phyloP scores from a whole-genome alignment of 2,888 invertebrate species.

The Drepanosiphum platanoidis region DNA sequence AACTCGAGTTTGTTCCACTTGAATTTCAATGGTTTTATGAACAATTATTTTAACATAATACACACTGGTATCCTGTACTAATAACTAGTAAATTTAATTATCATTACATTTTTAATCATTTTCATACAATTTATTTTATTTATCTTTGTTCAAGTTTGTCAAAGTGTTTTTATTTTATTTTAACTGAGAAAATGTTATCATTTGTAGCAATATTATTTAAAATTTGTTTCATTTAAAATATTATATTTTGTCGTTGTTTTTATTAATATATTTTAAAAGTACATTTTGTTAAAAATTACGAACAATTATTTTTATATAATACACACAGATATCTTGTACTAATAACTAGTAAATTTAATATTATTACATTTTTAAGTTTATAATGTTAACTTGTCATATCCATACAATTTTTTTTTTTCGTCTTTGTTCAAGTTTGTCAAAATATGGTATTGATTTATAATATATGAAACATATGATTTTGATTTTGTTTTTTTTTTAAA shows the following conservation, averaged over 20 bases:
- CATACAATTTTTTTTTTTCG: too few relatives aligned
- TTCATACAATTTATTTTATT: too few relatives aligned
- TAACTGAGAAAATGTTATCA: background rate
- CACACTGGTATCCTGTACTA: background rate
- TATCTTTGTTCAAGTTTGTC: background rate
- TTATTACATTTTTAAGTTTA: background rate
- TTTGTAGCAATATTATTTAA: background rate
- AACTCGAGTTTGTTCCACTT: background rate
- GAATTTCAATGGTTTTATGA: background rate
- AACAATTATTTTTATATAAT: background rate
- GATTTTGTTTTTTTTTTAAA: background rate
- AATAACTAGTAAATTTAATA: background rate
- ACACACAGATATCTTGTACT: background rate
- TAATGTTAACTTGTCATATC: too few relatives aligned
- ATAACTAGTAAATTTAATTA: too few relatives aligned
- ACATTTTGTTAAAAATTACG: background rate
- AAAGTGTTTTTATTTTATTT: background rate
- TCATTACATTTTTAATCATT: too few relatives aligned
- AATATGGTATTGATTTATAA: background rate
- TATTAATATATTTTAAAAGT: background rate
- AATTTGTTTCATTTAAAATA: too few relatives aligned
- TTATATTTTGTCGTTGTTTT: background rate
- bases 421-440: too few relatives aligned
- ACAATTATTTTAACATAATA: constrained; percentile 8
- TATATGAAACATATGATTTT: background rate